Evolutionary conservation across 2,888 invertebrate genomes (phyloP).

Genomic region (Agrochola circellaris): DNA sequence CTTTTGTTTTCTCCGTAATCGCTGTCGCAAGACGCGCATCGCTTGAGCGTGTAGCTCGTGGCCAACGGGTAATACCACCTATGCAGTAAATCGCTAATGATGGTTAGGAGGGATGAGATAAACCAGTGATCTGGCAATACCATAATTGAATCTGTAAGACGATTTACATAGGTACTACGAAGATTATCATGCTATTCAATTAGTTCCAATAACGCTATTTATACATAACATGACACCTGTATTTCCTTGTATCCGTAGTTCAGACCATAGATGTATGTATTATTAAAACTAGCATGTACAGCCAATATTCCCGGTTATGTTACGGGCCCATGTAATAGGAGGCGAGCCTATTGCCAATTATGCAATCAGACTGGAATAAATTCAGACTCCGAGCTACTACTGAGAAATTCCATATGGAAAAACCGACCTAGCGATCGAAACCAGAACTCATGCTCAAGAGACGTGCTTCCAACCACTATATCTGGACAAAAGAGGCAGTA

Average conservation of each 20-base stretch:
- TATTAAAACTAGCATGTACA: too few species aligned
- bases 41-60: neutral
- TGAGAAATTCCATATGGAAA: neutral
- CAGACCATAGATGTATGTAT: too few species aligned
- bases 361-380: neutral
- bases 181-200: neutral
- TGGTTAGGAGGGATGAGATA: slow-evolving; percentile 1
- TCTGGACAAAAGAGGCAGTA: too few species aligned
- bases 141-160: slow-evolving; percentile 12
- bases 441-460: too few species aligned
- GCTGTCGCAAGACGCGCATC: neutral
- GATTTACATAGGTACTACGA: neutral
- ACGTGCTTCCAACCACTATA: too few species aligned
- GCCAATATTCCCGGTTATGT: neutral
- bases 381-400: neutral
- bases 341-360: too few species aligned
- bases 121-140: slow-evolving; percentile 12
- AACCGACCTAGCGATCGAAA: neutral
- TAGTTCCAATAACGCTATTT: neutral
- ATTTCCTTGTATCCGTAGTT: neutral
- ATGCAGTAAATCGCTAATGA: slow-evolving; percentile 12
- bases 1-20: neutral
- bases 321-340: too few species aligned
- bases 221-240: neutral
- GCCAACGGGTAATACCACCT: neutral